Evolutionary conservation across 2,113 vertebrate genomes (phyloP), one percentile per base, ranked within the genome.

Genomic region (Anser cygnoides): DNA sequence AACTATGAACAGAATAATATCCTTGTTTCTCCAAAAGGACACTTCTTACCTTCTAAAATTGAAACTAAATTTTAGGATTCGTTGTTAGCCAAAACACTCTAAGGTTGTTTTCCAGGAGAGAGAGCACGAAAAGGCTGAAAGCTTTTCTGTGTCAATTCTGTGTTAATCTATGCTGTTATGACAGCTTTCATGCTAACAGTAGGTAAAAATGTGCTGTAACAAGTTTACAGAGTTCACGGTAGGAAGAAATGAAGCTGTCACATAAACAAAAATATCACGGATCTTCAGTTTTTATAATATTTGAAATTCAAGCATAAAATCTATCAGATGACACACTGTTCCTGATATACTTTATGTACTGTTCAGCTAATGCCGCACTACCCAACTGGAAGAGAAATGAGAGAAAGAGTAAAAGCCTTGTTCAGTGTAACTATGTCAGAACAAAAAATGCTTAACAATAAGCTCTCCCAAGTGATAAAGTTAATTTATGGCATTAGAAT

Each of bases 1-100:
- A 88, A 20, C 37, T 88, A 84, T 52, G 80, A 37, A 82, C 57
- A 94, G n/a, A 95, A 85, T n/a, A 90, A 37, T 87, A 91, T 74
- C 80, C 12, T 88, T 85, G 50, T 72, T 89, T 83, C 49, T 70
- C 50, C 49, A 17, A 74, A 90, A 66, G 15, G 44, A 44, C 39
- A 78, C 4, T 23, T 28, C n/a, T 93, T 84, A 58, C 37, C 31
- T 59, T 79, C 39, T 73, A 71, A 83, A 89, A 87, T 46, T 62
- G 63, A 85, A 86, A 85, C 52, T 31, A n/a, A 76, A 79, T 14
- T 54, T 29, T 75, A 71, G 44, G 52, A 83, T 66, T 84, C 62
- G 80, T 58, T 5, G 29, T 44, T 83, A 78, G 16, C 10, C 21
- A 50, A 81, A 63, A 50, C 26, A 63, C 21, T 75, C 62, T 31